Evolutionary conservation across 2,113 vertebrate species (phyloP).

Genomic region (Chunga burmeisteri): DNA sequence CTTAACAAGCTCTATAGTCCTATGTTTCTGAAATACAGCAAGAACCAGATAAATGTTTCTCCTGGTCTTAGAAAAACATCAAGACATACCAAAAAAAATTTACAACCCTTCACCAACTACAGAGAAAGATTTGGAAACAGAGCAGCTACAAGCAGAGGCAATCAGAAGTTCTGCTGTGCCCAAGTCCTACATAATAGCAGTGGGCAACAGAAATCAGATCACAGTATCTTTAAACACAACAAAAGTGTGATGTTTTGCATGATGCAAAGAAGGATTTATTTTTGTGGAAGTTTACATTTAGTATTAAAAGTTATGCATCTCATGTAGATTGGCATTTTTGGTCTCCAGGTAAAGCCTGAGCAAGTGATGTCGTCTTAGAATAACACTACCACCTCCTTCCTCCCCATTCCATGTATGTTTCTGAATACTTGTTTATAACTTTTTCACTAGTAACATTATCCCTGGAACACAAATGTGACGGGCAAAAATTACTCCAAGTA

Average conservation of each 20-base stretch:
- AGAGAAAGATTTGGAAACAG: background rate
- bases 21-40: background rate
- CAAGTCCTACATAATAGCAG: background rate
- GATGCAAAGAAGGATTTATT: background rate
- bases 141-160: background rate
- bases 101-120: background rate
- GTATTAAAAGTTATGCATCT: background rate
- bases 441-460: background rate
- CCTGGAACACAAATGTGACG: accelerated
- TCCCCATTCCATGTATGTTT: background rate
- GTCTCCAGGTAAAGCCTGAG: background rate
- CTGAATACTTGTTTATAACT: background rate
- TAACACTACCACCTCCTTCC: accelerated
- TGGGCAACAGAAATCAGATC: background rate
- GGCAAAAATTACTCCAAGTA: background rate
- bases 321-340: background rate
- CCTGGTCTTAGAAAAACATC: background rate
- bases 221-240: background rate
- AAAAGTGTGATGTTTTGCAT: background rate
- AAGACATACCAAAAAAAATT: background rate
- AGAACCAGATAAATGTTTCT: background rate
- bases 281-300: background rate
- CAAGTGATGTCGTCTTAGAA: background rate
- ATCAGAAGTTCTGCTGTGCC: background rate
- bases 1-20: background rate